These are phyloP conservation scores for Dastarcus helophoroides DNA, from an alignment of 2,888 invertebrate genomes.

Conservation along the genomic window DNA sequence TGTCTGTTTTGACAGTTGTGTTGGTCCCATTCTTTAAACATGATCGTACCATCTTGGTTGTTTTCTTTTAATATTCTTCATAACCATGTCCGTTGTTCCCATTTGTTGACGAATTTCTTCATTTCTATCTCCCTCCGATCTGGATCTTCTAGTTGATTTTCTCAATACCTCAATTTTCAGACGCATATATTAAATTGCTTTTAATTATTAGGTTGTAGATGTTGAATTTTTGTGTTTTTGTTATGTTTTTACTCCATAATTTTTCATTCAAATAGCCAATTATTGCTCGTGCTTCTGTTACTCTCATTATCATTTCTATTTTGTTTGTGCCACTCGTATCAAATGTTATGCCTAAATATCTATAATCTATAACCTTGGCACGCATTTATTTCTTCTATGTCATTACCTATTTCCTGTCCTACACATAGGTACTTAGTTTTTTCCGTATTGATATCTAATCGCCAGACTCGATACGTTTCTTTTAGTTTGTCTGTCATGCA, in stretches of 20 bases:
- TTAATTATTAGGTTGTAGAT: slow-evolving; percentile 9
- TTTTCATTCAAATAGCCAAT: slow-evolving; percentile 8
- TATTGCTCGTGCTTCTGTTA: slow-evolving; percentile 4
- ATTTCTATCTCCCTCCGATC: slow-evolving; percentile 5
- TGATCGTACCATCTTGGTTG: slow-evolving; percentile 10
- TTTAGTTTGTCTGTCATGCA: slow-evolving; percentile 4
- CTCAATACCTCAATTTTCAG: slow-evolving; percentile 8
- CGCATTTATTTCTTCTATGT: slow-evolving; percentile 1
- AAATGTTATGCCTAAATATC: slow-evolving; percentile 6
- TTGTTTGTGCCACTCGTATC: slow-evolving; percentile 8
- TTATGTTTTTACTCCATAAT: slow-evolving; percentile 9
- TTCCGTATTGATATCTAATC: slow-evolving; percentile 4
- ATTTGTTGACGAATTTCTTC: slow-evolving; percentile 2
- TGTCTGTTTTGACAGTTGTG: slow-evolving; percentile 7
- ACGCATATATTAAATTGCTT: slow-evolving; percentile 7
- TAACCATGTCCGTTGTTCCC: slow-evolving; percentile 2
- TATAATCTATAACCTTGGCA: slow-evolving; percentile 1
- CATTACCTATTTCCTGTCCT: slow-evolving; percentile 1
- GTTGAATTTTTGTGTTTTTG: no score
- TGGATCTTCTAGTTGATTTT: slow-evolving; percentile 9
- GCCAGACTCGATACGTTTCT: slow-evolving; percentile 2
- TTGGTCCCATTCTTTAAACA: slow-evolving; percentile 7
- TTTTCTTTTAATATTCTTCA: slow-evolving; percentile 6
- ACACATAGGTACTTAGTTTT: slow-evolving; percentile 7
- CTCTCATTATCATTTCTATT: slow-evolving; percentile 7